Conservation (phyloP, 2,888 invertebrate species). For the Pycnomerus fuliginosus region DNA sequence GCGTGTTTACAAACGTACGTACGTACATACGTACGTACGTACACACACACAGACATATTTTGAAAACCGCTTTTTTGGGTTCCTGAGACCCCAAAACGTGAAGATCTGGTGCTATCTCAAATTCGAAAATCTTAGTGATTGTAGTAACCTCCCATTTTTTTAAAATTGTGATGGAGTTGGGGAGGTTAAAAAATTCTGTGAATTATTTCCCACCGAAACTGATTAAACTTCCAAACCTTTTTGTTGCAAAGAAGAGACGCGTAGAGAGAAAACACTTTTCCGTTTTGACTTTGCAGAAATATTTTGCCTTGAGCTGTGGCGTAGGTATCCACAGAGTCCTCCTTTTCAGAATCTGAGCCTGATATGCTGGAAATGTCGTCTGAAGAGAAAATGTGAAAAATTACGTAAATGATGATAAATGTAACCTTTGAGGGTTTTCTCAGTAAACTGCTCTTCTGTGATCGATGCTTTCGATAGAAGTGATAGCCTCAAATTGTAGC, state of each 20-base stretch:
- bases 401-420: neutral
- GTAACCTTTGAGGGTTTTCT: slow-evolving; percentile 51
- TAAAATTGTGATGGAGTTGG: too few species aligned
- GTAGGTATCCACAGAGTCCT: slow-evolving; percentile 41
- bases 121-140: too few species aligned
- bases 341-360: slow-evolving; percentile 60
- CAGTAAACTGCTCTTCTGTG: slow-evolving; percentile 60
- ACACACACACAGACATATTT: too few species aligned
- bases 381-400: slow-evolving; percentile 34
- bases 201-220: too few species aligned
- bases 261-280: slow-evolving; percentile 72
- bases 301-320: slow-evolving; percentile 65
- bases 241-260: slow-evolving; percentile 71
- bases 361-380: slow-evolving; percentile 68
- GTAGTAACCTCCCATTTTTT: too few species aligned
- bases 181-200: too few species aligned
- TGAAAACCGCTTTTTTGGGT: too few species aligned
- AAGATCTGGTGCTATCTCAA: too few species aligned
- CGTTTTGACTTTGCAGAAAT: slow-evolving; percentile 65
- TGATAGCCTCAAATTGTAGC: slow-evolving; percentile 76
- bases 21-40: too few species aligned
- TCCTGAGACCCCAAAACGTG: too few species aligned
- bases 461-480: slow-evolving; percentile 60
- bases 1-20: too few species aligned
- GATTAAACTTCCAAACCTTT: too few species aligned